Evolutionary conservation across 2,888 invertebrate genomes (phyloP).

Genomic region (Sphaerophoria taeniata): DNA sequence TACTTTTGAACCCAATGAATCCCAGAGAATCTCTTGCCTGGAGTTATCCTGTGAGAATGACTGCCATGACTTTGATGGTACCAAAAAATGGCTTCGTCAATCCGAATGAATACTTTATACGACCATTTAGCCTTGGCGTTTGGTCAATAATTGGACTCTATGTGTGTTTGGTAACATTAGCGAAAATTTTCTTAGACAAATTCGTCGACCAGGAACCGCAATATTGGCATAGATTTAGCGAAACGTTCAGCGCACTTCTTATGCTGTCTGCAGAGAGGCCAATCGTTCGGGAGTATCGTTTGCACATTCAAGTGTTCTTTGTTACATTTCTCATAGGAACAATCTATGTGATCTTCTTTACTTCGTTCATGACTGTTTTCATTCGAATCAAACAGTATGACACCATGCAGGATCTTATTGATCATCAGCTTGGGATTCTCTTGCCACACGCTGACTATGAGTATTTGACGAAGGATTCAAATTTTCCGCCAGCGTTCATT

Average conservation of each 20-base stretch:
- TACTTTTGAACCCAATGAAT: slow-evolving; percentile 17
- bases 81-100: slow-evolving; percentile 28
- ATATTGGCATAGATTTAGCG: slow-evolving; percentile 34
- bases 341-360: slow-evolving; percentile 36
- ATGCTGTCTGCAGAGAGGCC: not conserved
- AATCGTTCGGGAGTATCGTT: slow-evolving; percentile 13
- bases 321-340: slow-evolving; percentile 38
- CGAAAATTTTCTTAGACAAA: slow-evolving; percentile 5
- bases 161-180: slow-evolving; percentile 23
- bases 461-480: not conserved
- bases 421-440: slow-evolving; percentile 26
- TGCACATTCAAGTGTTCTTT: slow-evolving; percentile 30
- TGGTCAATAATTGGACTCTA: slow-evolving; percentile 41
- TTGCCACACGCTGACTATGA: not conserved
- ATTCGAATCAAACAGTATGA: slow-evolving; percentile 48
- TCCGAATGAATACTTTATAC: slow-evolving; percentile 30
- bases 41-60: slow-evolving; percentile 21
- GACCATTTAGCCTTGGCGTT: not conserved
- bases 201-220: not conserved
- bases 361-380: slow-evolving; percentile 51
- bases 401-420: slow-evolving; percentile 38
- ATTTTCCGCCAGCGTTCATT: not conserved
- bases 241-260: slow-evolving; percentile 18
- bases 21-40: not conserved
- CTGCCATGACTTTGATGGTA: slow-evolving; percentile 14